Base-by-base conservation (phyloP, 2,888 invertebrate genomes). In the Strigamia crassipes region DNA sequence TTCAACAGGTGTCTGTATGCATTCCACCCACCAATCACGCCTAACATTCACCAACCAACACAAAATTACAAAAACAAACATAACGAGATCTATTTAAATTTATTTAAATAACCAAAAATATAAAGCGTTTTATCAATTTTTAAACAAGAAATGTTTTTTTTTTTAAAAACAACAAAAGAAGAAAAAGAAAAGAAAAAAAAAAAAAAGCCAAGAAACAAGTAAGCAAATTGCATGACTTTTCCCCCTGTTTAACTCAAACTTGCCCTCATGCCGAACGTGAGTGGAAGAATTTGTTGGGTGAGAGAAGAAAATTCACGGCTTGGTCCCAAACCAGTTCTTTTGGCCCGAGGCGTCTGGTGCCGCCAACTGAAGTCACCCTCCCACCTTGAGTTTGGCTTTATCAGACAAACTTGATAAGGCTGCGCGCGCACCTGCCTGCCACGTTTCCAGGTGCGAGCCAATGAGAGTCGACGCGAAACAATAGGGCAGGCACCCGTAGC, bases 401-500 rank as follows among this genome's bases (percentile, higher is more conserved):
- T 41, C 38, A 78, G 38, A 18, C n/a, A 13, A 12, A 31, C 18
- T 34, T 18, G 78, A 78, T 42, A 46, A 79, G 41, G 79, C 10
- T 79, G 80, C 79, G 80, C 81, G 82, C 80, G 80, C 80, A 51
- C 46, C 38, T 38, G 23, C 51, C 56, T 82, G 82, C 82, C 82
- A 82, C 82, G 82, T 82, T 80, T 66, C 51, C 80, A 82, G 82
- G 81, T 82, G 38, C n/a, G 41, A 73, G 51, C 82, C 82, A 82
- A 82, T 82, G 34, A 80, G 41, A 38, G n/a, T 23, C 31, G 34
- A 15, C 18, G 41, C 18, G 51, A 80, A 82, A 82, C 82, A 82
- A 82, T 80, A 81, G 80, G 61, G 73, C 46, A 41, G 41, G 79
- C 79, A 79, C 41, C 42, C 41, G 46, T 56, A 80, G 82, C 82